These are phyloP conservation scores for Orientallactaga sibirica DNA, from an alignment of 2,797 vertebrate genomes.

Conservation along the genomic window DNA sequence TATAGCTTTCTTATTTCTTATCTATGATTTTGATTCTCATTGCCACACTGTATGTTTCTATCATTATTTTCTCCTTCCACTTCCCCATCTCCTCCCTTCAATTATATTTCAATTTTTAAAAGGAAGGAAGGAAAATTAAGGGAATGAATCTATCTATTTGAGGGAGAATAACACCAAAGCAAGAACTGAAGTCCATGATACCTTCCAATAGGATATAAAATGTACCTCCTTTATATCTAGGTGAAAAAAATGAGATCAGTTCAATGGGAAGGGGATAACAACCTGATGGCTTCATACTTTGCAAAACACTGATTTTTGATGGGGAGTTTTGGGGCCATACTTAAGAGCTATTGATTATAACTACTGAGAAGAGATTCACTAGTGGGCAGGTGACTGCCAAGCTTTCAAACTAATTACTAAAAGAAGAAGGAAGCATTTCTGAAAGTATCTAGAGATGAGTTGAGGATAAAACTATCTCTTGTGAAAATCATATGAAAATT, in stretches of 20 bases:
- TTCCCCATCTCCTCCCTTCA: neutral
- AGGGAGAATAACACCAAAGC: neutral
- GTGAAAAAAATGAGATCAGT: neutral
- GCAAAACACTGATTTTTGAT: neutral
- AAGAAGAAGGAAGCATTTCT: constrained; percentile 30
- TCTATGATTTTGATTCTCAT: neutral
- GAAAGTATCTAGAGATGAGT: neutral
- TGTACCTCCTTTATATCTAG: neutral
- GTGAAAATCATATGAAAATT: constrained; percentile 22
- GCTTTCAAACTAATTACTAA: constrained; percentile 24
- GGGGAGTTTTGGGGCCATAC: neutral
- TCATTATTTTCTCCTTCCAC: neutral
- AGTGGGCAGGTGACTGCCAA: neutral
- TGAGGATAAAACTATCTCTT: neutral
- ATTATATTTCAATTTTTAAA: constrained; percentile 42
- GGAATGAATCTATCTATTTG: neutral
- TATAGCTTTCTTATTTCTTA: neutral
- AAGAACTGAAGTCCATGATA: neutral
- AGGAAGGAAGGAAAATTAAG: neutral
- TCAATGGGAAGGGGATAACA: neutral
- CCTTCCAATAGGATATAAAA: neutral
- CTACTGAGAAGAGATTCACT: neutral
- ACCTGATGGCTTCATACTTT: neutral
- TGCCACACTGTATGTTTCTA: neutral
- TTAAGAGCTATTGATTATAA: neutral